A percentile compares a stretch with the other conserved stretches of the same genome.
These are phyloP conservation scores for Sparidentex hasta DNA, from an alignment of 2,797 vertebrate species.

Conservation along the genomic window DNA sequence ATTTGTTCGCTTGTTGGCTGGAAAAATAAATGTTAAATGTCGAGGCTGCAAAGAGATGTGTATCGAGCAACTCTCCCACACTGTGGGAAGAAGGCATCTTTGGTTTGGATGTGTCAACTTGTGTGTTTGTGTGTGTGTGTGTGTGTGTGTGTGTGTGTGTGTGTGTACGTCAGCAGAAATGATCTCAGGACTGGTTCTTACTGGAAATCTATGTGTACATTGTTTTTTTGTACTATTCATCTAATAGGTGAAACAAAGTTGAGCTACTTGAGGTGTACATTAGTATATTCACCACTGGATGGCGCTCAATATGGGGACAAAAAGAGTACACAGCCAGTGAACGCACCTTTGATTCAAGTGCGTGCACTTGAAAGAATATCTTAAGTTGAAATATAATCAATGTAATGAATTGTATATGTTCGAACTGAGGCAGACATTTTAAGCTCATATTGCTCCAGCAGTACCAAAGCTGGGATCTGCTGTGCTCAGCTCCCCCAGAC, in stretches of 20 bases:
- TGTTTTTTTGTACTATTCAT: not conserved
- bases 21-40: conserved; percentile 84
- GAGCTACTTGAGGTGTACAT: conserved; percentile 15
- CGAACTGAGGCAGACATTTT: conserved; percentile 26
- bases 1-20: conserved; percentile 81
- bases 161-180: conserved; percentile 4
- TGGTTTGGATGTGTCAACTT: conserved; percentile 48
- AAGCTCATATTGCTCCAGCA: conserved; percentile 18
- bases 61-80: conserved; percentile 87
- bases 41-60: conserved; percentile 76
- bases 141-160: conserved; percentile 1
- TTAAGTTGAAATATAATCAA: conserved; percentile 11
- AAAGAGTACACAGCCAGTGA: not conserved
- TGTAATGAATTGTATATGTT: conserved; percentile 11
- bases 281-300: conserved; percentile 68
- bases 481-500: not conserved
- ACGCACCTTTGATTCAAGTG: conserved; percentile 4
- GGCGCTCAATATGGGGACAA: conserved; percentile 65
- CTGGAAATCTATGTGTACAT: not conserved
- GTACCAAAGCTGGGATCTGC: conserved; percentile 6
- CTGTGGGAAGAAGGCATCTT: conserved; percentile 52
- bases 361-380: conserved; percentile 12
- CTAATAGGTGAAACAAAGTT: not conserved
- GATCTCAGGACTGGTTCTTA: not conserved
- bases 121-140: conserved; percentile 4